Conservation (phyloP, 2,113 vertebrate species). For the Pipa parva region DNA sequence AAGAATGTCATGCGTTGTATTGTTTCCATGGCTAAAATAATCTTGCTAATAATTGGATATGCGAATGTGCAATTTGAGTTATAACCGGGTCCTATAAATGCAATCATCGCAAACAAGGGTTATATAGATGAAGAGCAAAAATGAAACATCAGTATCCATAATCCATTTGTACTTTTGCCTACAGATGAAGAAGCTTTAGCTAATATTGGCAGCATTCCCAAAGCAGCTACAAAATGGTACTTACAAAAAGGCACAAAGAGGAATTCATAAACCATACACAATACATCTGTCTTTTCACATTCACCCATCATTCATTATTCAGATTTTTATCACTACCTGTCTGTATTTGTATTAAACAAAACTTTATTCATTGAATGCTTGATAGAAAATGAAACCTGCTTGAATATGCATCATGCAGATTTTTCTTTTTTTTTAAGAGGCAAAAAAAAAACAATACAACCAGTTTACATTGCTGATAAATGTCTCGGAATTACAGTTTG, state of each 20-base stretch:
- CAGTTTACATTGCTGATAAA: no score
- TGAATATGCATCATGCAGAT: not conserved
- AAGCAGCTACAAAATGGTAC: conserved; percentile 27
- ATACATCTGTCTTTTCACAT: conserved; percentile 6
- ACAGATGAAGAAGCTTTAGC: conserved; percentile 3
- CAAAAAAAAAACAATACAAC: not conserved
- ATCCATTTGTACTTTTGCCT: conserved; percentile 41
- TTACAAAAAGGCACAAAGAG: conserved; percentile 11
- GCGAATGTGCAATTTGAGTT: conserved; percentile 18
- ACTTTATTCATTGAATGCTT: conserved; percentile 25
- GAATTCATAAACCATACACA: not conserved
- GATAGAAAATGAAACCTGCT: not conserved
- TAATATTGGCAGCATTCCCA: not conserved
- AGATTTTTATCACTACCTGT: conserved; percentile 35
- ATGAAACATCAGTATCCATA: conserved; percentile 38
- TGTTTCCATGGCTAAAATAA: conserved; percentile 17
- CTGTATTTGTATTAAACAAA: conserved; percentile 28
- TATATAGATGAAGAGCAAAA: conserved; percentile 1
- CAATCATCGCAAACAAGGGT: conserved; percentile 21
- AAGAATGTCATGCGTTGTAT: not conserved
- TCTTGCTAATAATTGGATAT: conserved; percentile 24
- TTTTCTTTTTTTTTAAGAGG: not conserved
- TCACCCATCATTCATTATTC: conserved; percentile 32
- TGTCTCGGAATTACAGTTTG: no score
- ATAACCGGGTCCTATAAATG: conserved; percentile 25